Conservation (phyloP, 2,888 invertebrate species). For the Lochmaea capreae region DNA sequence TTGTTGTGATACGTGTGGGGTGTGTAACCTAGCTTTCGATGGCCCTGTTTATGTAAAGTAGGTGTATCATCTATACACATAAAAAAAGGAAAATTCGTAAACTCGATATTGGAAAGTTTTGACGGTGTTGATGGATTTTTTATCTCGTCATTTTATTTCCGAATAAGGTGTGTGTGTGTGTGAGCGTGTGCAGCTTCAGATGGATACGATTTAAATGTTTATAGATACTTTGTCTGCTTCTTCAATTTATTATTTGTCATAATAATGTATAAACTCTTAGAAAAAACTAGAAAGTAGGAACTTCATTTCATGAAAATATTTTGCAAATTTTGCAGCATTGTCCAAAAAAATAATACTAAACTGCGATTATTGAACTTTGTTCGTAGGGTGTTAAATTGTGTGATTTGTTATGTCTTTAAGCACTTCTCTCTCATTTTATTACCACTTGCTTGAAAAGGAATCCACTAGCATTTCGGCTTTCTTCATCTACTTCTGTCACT, state of each 20-base stretch:
- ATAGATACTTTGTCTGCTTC: not conserved
- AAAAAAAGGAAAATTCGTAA: conserved; percentile 29
- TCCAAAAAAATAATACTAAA: no score
- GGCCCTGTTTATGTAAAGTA: conserved; percentile 37
- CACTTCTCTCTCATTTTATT: no score
- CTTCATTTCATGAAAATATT: no score
- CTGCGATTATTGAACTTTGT: no score
- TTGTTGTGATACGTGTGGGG: conserved; percentile 47
- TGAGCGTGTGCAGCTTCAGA: not conserved
- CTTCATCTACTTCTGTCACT: no score
- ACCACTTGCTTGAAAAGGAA: no score
- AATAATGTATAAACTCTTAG: no score
- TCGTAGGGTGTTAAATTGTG: no score
- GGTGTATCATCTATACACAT: conserved; percentile 25
- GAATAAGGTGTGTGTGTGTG: conserved; percentile 5
- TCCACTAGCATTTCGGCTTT: no score
- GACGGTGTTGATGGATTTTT: conserved; percentile 35
- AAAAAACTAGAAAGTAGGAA: no score
- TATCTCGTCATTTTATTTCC: conserved; percentile 31
- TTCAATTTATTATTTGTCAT: not conserved
- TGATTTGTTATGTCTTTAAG: no score
- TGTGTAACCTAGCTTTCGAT: conserved; percentile 28
- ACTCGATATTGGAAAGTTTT: conserved; percentile 31
- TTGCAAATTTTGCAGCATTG: no score
- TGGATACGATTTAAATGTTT: conserved; percentile 4